Conservation (phyloP, 2,888 invertebrate genomes). For the Acanthococcus lagerstroemiae region DNA sequence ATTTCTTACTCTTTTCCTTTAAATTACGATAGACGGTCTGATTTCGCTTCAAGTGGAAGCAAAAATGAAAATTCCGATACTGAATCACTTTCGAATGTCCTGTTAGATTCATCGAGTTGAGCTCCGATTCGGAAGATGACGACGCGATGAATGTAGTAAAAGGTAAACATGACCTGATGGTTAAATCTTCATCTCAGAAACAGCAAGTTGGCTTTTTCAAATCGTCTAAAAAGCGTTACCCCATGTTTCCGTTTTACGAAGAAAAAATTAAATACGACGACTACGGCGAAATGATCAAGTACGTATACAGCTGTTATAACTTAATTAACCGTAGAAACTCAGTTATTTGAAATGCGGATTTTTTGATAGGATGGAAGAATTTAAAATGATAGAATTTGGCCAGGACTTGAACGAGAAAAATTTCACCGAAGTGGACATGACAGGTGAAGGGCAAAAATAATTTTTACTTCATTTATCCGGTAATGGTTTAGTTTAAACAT, state of each 20-base stretch:
- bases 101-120: conserved; percentile 39
- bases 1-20: not conserved
- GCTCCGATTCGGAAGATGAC: conserved; percentile 75
- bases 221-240: conserved; percentile 80
- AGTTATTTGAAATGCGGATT: too few relatives aligned
- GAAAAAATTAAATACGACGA: conserved; percentile 87
- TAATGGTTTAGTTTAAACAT: not conserved
- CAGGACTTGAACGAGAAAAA: conserved; percentile 20
- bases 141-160: conserved; percentile 61
- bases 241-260: conserved; percentile 92
- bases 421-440: not conserved
- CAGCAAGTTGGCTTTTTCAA: conserved; percentile 58
- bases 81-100: too few relatives aligned
- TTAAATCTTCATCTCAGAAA: conserved; percentile 48
- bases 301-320: conserved; percentile 33
- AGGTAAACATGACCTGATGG: conserved; percentile 80
- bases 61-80: too few relatives aligned
- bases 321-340: not conserved
- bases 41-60: too few relatives aligned
- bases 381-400: conserved; percentile 12
- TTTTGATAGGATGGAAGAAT: conserved; percentile 15
- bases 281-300: conserved; percentile 87
- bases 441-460: not conserved
- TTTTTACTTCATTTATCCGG: not conserved
- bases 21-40: not conserved